Conservation (phyloP, 2,113 vertebrate species). For the Xerus inauris region DNA sequence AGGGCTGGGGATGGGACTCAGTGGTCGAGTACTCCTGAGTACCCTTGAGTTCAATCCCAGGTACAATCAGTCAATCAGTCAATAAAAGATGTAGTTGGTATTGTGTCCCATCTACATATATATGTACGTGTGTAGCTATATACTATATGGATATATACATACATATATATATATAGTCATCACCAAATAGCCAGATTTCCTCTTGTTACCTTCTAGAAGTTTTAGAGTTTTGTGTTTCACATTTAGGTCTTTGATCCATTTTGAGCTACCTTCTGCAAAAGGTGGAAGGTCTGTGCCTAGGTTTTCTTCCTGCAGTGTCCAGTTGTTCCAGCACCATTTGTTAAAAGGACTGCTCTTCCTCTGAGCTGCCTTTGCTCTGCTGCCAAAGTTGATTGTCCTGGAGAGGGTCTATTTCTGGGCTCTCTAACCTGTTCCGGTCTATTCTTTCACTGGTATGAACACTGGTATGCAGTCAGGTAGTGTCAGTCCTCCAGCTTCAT, state of each 20-base stretch:
- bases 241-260: neutral
- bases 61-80: no score
- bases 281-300: neutral
- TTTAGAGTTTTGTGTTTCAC: neutral
- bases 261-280: neutral
- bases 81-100: no score
- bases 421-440: no score
- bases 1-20: no score
- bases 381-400: neutral
- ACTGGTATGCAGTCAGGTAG: rapidly evolving
- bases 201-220: neutral
- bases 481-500: no score
- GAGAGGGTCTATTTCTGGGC: neutral
- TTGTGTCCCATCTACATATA: no score
- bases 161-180: no score
- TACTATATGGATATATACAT: no score
- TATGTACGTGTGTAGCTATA: no score
- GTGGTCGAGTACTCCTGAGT: no score
- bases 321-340: neutral
- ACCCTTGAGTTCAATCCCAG: no score
- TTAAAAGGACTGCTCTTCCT: neutral
- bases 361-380: neutral
- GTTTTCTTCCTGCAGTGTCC: neutral
- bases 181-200: neutral
- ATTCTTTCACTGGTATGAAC: no score